These are phyloP conservation scores for Drosophila phalerata DNA, from an alignment of 2,888 invertebrate genomes.

Conservation along the genomic window DNA sequence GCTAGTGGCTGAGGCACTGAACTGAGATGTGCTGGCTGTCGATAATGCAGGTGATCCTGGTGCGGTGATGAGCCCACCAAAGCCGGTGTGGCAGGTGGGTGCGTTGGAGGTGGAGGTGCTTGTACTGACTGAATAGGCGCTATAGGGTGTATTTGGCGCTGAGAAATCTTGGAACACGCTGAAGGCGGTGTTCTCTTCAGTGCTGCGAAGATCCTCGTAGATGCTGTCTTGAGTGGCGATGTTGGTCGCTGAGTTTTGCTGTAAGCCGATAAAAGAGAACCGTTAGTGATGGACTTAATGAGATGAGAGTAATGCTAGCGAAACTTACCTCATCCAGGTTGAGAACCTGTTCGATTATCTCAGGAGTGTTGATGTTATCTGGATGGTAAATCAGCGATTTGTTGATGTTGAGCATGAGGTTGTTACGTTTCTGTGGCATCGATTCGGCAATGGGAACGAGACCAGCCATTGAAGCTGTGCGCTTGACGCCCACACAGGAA, in stretches of 20 bases:
- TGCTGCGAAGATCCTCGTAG: slow-evolving; percentile 47
- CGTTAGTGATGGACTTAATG: slow-evolving; percentile 22
- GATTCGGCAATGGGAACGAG: slow-evolving; percentile 26
- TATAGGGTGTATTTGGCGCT: slow-evolving; percentile 74
- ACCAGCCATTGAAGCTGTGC: slow-evolving; percentile 48
- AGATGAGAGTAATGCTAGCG: too few relatives aligned
- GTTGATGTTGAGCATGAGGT: slow-evolving; percentile 55
- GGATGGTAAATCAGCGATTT: slow-evolving; percentile 20
- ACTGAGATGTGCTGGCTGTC: slow-evolving; percentile 64
- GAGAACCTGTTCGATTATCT: slow-evolving; percentile 57
- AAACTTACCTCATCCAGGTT: slow-evolving; percentile 46
- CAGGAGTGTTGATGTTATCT: slow-evolving; percentile 58
- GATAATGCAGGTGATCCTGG: slow-evolving; percentile 75
- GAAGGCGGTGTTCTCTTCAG: slow-evolving; percentile 47
- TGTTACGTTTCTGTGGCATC: slow-evolving; percentile 67
- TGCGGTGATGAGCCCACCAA: slow-evolving; percentile 61
- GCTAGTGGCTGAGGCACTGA: slow-evolving; percentile 36
- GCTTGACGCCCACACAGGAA: slow-evolving; percentile 48
- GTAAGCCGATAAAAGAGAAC: background rate
- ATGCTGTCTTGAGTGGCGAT: slow-evolving; percentile 36
- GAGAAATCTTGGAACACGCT: slow-evolving; percentile 55
- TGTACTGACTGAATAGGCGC: slow-evolving; percentile 61
- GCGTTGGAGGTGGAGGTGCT: slow-evolving; percentile 37
- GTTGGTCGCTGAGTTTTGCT: slow-evolving; percentile 33
- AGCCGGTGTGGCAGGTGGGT: slow-evolving; percentile 59